Evolutionary conservation across 2,797 vertebrate genomes (phyloP).

Genomic region (Halcyon badia): DNA sequence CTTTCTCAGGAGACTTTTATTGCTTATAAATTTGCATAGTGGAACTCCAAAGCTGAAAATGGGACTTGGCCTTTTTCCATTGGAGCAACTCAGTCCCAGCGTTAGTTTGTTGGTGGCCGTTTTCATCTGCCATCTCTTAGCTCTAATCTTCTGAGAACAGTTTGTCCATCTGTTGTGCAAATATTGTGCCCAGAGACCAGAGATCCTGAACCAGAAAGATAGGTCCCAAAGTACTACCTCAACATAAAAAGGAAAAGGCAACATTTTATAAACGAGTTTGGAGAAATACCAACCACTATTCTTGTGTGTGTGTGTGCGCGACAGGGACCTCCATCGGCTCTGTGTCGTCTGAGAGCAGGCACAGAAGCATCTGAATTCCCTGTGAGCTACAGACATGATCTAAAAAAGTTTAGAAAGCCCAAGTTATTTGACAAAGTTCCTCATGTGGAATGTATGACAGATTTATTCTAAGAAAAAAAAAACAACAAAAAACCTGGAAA

Average conservation of each 20-base stretch:
- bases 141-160: background rate
- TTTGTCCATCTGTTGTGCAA: background rate
- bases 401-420: background rate
- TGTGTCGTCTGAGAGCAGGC: background rate
- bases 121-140: background rate
- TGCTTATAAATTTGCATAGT: background rate
- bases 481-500: background rate
- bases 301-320: too few species aligned
- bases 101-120: rapidly evolving
- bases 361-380: background rate
- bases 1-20: background rate
- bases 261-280: background rate
- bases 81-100: background rate
- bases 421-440: background rate
- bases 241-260: background rate
- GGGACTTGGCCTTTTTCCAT: background rate
- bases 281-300: background rate
- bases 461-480: background rate
- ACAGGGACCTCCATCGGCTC: background rate
- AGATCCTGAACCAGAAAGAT: background rate
- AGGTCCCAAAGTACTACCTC: background rate
- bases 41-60: background rate
- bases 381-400: background rate
- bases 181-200: background rate
- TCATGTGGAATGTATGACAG: rapidly evolving